A percentile compares a stretch with the other conserved stretches of the same genome.
These are phyloP conservation scores for Leptopterna dolabrata DNA, from an alignment of 2,888 invertebrate species.

Conservation along the genomic window DNA sequence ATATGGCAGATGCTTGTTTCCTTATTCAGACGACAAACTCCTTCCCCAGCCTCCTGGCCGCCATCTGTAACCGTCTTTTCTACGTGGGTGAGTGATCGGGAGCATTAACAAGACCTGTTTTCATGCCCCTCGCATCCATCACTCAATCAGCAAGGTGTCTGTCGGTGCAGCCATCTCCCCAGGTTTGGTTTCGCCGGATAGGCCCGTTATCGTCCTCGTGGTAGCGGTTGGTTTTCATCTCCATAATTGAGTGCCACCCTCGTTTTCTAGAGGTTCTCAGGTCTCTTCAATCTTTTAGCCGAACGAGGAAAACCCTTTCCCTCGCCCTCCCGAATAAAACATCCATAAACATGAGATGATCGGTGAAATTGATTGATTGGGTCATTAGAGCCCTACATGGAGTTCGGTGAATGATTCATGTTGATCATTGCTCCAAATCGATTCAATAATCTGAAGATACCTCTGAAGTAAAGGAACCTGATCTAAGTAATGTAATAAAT, in stretches of 20 bases:
- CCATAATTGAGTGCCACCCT: background rate
- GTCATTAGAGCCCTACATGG: background rate
- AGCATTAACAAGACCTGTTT: constrained; percentile 18
- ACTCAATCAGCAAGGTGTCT: constrained; percentile 15
- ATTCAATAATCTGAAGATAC: background rate
- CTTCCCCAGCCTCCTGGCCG: background rate
- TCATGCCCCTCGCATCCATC: background rate
- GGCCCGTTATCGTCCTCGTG: background rate
- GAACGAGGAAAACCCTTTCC: background rate
- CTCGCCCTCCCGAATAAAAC: background rate
- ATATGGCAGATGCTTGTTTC: background rate
- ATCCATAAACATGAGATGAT: background rate
- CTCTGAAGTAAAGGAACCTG: background rate
- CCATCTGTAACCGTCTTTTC: constrained; percentile 17
- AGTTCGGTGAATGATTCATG: background rate
- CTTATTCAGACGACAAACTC: background rate
- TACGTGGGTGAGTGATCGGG: background rate
- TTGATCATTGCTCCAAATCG: background rate
- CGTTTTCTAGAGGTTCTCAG: background rate
- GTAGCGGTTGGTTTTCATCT: background rate
- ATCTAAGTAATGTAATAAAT: too few species aligned
- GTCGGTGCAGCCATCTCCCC: background rate
- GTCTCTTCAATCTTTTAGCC: background rate
- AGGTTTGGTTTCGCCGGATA: background rate
- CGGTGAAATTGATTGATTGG: background rate